These are phyloP conservation scores for Furcifer pardalis DNA, from an alignment of 2,797 vertebrate genomes.

Conservation along the genomic window DNA sequence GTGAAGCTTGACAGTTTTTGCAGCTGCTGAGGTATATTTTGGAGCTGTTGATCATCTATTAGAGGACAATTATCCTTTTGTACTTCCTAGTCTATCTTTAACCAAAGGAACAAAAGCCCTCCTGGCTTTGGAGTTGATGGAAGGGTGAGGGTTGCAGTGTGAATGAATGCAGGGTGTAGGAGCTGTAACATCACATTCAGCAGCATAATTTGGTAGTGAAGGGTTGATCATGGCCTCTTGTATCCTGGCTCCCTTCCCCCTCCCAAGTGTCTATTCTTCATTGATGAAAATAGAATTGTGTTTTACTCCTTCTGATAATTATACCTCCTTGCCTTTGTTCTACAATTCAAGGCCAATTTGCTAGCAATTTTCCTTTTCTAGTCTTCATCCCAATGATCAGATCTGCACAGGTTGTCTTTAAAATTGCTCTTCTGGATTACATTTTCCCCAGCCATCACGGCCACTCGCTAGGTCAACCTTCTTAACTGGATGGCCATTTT, in stretches of 20 bases:
- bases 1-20: not conserved
- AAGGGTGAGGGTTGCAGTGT: not conserved
- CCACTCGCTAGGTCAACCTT: too few species aligned
- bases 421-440: too few species aligned
- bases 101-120: not conserved
- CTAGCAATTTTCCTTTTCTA: too few species aligned
- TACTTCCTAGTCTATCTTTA: not conserved
- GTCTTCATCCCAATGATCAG: not conserved
- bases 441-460: too few species aligned
- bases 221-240: too few species aligned
- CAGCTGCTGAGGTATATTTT: constrained; percentile 6
- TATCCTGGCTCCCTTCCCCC: too few species aligned
- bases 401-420: too few species aligned
- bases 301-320: not conserved
- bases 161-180: not conserved
- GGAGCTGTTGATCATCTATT: constrained; percentile 4
- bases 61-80: not conserved
- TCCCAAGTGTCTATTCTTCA: not conserved
- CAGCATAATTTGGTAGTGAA: too few species aligned
- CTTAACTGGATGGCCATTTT: too few species aligned
- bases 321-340: not conserved
- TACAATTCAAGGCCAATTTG: not conserved
- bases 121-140: not conserved
- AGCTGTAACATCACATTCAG: not conserved
- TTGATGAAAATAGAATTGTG: not conserved